Percentiles rank a stretch among this genome's conserved stretches.
These are phyloP conservation scores for Hylomyscus alleni DNA, from an alignment of 2,797 vertebrate species.

Conservation along the genomic window DNA sequence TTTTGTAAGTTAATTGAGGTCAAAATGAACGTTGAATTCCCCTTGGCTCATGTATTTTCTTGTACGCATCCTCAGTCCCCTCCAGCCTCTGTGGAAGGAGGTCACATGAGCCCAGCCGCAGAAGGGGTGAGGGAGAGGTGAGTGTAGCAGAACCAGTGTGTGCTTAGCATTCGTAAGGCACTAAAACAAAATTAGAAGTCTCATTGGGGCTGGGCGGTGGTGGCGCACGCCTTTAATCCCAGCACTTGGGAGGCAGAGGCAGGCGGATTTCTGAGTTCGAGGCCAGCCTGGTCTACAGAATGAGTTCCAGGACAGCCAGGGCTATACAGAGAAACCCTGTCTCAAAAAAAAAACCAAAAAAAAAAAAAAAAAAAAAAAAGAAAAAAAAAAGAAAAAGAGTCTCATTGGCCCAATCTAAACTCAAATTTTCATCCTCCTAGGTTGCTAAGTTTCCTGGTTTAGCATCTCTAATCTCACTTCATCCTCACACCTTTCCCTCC, in stretches of 20 bases:
- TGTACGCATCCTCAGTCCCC: not conserved
- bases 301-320: too few species aligned
- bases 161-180: not conserved
- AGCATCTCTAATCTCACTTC: not conserved
- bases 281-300: too few species aligned
- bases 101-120: not conserved
- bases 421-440: not conserved
- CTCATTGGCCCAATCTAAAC: not conserved
- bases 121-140: not conserved
- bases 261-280: too few species aligned
- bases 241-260: too few species aligned
- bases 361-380: too few species aligned
- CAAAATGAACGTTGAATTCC: slow-evolving; percentile 64
- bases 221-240: too few species aligned
- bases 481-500: not conserved
- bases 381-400: too few species aligned
- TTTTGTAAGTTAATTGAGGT: slow-evolving; percentile 74
- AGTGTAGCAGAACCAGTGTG: too few species aligned
- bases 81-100: slow-evolving; percentile 32
- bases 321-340: too few species aligned
- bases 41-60: slow-evolving; percentile 40
- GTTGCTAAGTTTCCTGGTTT: not conserved
- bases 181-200: not conserved
- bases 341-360: too few species aligned
- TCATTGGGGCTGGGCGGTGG: too few species aligned